These are phyloP conservation scores for Myodes glareolus DNA, from an alignment of 2,113 vertebrate species.

Conservation along the genomic window DNA sequence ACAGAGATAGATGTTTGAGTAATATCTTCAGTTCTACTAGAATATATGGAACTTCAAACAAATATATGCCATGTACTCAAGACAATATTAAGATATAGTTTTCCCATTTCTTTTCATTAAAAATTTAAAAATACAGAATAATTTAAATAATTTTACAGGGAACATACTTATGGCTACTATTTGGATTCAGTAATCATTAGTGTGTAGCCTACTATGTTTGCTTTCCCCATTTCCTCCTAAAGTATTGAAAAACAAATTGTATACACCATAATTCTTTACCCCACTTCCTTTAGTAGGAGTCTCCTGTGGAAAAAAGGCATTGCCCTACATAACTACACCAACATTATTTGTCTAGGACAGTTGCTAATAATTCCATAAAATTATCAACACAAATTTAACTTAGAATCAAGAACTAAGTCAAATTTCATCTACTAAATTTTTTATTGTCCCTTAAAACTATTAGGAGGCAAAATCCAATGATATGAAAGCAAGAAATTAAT, in stretches of 20 bases:
- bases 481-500: neutral
- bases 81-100: neutral
- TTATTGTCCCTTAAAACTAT: neutral
- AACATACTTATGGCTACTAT: neutral
- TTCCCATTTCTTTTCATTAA: slow-evolving; percentile 12
- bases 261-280: neutral
- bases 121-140: slow-evolving; percentile 16
- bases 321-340: neutral
- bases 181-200: neutral
- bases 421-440: slow-evolving; percentile 6
- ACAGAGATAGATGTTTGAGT: neutral
- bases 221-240: neutral
- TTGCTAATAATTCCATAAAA: slow-evolving; percentile 30
- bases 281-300: neutral
- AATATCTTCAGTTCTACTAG: slow-evolving; percentile 22
- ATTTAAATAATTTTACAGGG: neutral
- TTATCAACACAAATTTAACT: slow-evolving; percentile 31
- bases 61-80: neutral
- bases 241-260: slow-evolving; percentile 36
- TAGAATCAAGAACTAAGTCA: neutral
- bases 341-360: neutral
- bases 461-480: slow-evolving; percentile 41
- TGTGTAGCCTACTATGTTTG: neutral
- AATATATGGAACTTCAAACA: neutral
- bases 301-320: neutral